Percentiles rank a stretch among this genome's conserved stretches.
These are phyloP conservation scores for Platycercus adscitus DNA, from an alignment of 2,113 vertebrate species.

Conservation along the genomic window DNA sequence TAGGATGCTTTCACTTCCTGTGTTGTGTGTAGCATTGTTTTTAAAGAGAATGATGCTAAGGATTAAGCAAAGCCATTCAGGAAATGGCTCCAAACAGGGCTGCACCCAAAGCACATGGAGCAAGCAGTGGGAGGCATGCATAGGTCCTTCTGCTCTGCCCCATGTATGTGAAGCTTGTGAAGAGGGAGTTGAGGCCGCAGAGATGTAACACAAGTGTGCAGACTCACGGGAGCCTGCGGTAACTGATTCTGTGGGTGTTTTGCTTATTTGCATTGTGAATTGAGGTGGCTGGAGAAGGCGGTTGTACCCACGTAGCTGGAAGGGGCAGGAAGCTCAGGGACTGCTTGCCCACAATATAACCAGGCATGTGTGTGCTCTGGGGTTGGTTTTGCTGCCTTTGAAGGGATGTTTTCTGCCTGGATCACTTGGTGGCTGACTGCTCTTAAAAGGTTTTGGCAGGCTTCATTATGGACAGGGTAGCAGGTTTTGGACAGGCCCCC, in stretches of 20 bases:
- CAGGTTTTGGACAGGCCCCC: conserved; percentile 8
- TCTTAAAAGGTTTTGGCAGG: not conserved
- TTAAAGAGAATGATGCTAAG: not conserved
- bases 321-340: not conserved
- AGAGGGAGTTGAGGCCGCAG: rapidly evolving
- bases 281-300: not conserved
- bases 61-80: not conserved
- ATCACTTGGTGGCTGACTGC: conserved; percentile 4
- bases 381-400: conserved; percentile 34
- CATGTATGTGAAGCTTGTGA: not conserved
- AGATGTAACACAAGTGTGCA: rapidly evolving
- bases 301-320: rapidly evolving
- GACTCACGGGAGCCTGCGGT: not conserved
- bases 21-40: not conserved
- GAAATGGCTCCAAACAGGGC: not conserved
- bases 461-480: not conserved
- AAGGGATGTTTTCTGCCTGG: not conserved
- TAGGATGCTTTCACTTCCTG: not conserved
- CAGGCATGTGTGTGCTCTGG: not conserved
- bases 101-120: not conserved
- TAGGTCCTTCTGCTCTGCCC: not conserved
- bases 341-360: not conserved
- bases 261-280: rapidly evolving
- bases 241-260: not conserved
- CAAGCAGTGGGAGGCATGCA: rapidly evolving